phyloP scores from a whole-genome alignment of 2,888 invertebrate genomes.

The Sinopyrophorus schimmeli region DNA sequence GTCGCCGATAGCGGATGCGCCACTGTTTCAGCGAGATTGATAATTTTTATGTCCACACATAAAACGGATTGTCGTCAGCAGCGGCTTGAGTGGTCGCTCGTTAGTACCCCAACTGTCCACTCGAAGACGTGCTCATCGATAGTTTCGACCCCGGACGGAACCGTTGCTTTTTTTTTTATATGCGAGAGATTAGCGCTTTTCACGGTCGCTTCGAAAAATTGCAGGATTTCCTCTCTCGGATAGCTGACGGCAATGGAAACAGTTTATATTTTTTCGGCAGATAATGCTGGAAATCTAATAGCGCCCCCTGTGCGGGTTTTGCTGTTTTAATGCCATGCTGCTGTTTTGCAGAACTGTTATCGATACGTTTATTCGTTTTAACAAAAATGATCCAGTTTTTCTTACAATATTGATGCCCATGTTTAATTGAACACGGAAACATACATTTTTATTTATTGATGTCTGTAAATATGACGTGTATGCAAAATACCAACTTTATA shows the following conservation, averaged over 20 bases:
- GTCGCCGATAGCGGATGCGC: constrained; percentile 43
- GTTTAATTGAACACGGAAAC: too few species aligned
- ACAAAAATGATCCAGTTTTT: too few species aligned
- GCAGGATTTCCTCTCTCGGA: constrained; percentile 10
- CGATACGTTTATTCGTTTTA: too few species aligned
- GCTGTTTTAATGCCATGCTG: too few species aligned
- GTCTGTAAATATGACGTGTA: too few species aligned
- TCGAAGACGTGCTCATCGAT: constrained; percentile 31
- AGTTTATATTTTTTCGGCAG: constrained; percentile 5
- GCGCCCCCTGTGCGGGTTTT: too few species aligned
- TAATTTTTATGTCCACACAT: constrained; percentile 50
- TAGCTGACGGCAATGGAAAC: constrained; percentile 2
- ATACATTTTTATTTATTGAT: too few species aligned
- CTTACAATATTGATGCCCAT: too few species aligned
- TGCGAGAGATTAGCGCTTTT: constrained; percentile 21
- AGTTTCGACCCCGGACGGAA: constrained; percentile 14
- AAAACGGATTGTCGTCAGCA: constrained; percentile 40
- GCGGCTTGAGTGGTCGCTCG: constrained; percentile 35
- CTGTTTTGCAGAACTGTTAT: too few species aligned
- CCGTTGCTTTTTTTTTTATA: constrained; percentile 20
- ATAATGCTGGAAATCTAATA: too few species aligned
- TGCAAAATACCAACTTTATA: too few species aligned
- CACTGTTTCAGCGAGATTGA: constrained; percentile 48
- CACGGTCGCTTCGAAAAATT: constrained; percentile 19
- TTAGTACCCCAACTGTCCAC: constrained; percentile 34